A percentile compares a stretch with the other conserved stretches of the same genome.
Conservation (phyloP, 2,797 vertebrate genomes). For the Lacerta bilineata region DNA sequence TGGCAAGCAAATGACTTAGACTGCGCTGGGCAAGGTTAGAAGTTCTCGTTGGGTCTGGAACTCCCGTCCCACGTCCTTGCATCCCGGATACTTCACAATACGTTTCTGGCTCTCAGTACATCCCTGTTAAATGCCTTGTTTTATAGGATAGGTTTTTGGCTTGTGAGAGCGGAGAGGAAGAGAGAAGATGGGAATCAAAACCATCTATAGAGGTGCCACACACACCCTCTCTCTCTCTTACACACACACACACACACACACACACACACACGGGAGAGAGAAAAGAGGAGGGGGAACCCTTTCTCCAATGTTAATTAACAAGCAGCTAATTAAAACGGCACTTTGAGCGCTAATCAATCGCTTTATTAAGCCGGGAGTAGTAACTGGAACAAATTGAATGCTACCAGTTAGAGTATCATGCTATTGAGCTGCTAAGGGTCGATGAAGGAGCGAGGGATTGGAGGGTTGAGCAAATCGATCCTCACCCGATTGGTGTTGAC, state of each 20-base stretch:
- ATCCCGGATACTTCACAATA: too few relatives aligned
- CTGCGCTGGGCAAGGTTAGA: too few relatives aligned
- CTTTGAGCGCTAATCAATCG: slow-evolving; percentile 90
- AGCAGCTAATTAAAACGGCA: slow-evolving; percentile 87
- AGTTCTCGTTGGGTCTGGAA: neutral
- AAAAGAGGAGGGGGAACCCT: slow-evolving; percentile 68
- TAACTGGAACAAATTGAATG: slow-evolving; percentile 84
- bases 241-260: too few relatives aligned
- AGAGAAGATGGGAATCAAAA: slow-evolving; percentile 79
- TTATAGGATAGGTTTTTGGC: neutral
- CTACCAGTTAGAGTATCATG: slow-evolving; percentile 84
- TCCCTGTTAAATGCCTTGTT: neutral
- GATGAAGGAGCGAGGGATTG: slow-evolving; percentile 79
- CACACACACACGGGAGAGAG: neutral
- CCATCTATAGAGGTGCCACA: slow-evolving; percentile 84
- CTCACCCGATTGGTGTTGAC: slow-evolving; percentile 54
- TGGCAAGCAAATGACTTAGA: neutral
- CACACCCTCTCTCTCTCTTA: slow-evolving; percentile 34
- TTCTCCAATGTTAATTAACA: slow-evolving; percentile 87
- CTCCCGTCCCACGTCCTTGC: too few relatives aligned
- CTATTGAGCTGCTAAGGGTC: slow-evolving; percentile 56
- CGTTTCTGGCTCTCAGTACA: neutral
- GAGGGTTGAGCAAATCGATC: slow-evolving; percentile 79
- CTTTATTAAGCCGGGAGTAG: slow-evolving; percentile 84
- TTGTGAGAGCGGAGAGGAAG: neutral